Evolutionary conservation across 2,113 vertebrate species (phyloP), one percentile per base, ranked within the genome.

Genomic region (Cepphus grylle): DNA sequence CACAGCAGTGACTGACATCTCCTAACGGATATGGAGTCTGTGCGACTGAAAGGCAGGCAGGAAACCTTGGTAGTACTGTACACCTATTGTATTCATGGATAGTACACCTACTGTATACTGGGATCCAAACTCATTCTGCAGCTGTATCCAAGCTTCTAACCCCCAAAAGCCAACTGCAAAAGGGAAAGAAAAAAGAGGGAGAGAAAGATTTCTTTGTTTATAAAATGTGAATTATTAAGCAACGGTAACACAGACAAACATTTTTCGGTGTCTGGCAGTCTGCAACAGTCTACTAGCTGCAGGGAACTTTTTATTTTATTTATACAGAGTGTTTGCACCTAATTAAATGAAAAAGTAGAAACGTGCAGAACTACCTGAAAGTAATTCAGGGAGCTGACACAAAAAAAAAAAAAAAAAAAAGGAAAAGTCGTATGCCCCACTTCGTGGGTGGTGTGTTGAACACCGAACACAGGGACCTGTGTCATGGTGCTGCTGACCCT

Each of bases 141-240:
- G 94, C 81, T 96, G 81, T 86, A 73, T 87, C 56, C 72, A 90
- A 71, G 69, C 69, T 91, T 97, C 88, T 86, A 96, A 76, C 32
- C 63, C 81, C 82, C 27, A 85, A 95, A 94, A 95, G 29, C 66
- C 74, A 74, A 92, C 49, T 86, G 72, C 79, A 94, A 88, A 93
- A 26, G 6, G 34, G 45, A 81, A 62, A 82, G 56, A 65, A 86
- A 84, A 87, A 91, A 95, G 47, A 15, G 0, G 15, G 73, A 91
- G 84, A 97, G 93, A 97, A 97, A 94, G 96, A 97, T 96, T 92
- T 84, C 96, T 97, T 97, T 97, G 96, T 97, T 96, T 96, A 88
- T 94, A 96, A 91, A 92, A 94, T 1, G 20, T 91, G 92, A 97
- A 94, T 96, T 97, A 96, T 97, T 89, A 94, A 95, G 95, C 92